These are phyloP conservation scores for Aegypius monachus DNA, from an alignment of 2,113 vertebrate genomes.

Conservation along the genomic window DNA sequence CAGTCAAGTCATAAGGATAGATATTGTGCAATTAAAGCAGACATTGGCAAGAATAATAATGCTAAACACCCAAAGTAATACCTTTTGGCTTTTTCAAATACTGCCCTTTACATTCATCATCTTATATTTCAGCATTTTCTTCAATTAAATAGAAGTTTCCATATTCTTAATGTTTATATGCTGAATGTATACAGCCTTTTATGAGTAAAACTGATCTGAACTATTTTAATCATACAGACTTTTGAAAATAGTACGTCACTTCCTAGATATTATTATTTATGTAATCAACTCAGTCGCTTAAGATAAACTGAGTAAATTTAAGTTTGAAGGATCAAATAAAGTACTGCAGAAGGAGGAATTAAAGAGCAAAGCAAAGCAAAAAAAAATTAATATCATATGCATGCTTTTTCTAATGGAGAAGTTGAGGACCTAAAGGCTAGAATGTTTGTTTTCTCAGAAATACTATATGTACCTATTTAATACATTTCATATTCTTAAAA, in stretches of 20 bases:
- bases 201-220: neutral
- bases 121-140: neutral
- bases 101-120: neutral
- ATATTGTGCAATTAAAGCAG: neutral
- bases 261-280: neutral
- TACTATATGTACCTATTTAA: neutral
- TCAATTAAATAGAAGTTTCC: neutral
- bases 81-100: neutral
- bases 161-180: neutral
- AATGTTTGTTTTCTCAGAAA: neutral
- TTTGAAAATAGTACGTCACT: neutral
- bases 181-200: neutral
- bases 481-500: conserved; percentile 32
- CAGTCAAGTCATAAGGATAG: neutral
- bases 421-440: conserved; percentile 61
- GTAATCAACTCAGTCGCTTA: neutral
- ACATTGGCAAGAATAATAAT: neutral
- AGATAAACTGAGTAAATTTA: neutral
- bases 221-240: neutral
- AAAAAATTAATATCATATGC: neutral
- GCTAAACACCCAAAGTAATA: neutral
- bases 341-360: conserved; percentile 2
- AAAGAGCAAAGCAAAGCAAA: neutral
- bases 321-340: conserved; percentile 66
- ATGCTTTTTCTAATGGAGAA: conserved; percentile 37